Evolutionary conservation across 2,888 invertebrate genomes (phyloP), one percentile per base, ranked within the genome.

Genomic region (Orthosia gracilis): DNA sequence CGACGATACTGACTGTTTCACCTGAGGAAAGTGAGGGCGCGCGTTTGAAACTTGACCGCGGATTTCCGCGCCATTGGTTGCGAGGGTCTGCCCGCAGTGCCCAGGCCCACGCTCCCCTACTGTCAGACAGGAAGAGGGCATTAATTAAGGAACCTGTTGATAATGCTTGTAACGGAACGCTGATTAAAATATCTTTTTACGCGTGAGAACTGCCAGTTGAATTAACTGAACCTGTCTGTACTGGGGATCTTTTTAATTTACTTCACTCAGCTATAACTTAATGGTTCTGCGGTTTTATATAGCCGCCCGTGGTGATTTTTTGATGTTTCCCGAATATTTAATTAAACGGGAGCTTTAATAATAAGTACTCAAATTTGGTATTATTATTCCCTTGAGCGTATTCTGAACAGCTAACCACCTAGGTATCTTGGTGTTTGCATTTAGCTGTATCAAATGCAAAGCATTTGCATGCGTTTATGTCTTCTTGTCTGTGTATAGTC

Each of bases 41-140:
- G 87, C 82, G 87, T 91, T 92, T 90, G 91, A 92, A 93, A 92
- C 90, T 91, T 86, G 91, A 88, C 85, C 82, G 85, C 92, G 96
- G 96, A 96, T 94, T 94, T 94, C 92, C 95, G 94, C 94, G 88
- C 93, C 89, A 89, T 85, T 94, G 92, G 83, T 74, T 89, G 86
- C 84, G 87, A 91, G 93, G 88, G 94, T 73, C 83, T 70, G 65
- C 63, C 21, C 40, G 40, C 40, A 40, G 40, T 40, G 40, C 40
- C 45, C 40, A 55, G 62, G 84, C 84, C 45, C 40, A 55, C 64
- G 84, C 84, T 86, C 86, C 87, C 87, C 88, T 86, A 82, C 81
- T 80, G 78, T 69, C 68, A 69, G 80, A 87, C 92, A 92, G 94
- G 93, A 94, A 91, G 89, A 89, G 85, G 87, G 87, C 66, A 69